Evolutionary conservation across 2,113 vertebrate genomes (phyloP), one percentile per base, ranked within the genome.

Genomic region (Oenanthe oenanthe): DNA sequence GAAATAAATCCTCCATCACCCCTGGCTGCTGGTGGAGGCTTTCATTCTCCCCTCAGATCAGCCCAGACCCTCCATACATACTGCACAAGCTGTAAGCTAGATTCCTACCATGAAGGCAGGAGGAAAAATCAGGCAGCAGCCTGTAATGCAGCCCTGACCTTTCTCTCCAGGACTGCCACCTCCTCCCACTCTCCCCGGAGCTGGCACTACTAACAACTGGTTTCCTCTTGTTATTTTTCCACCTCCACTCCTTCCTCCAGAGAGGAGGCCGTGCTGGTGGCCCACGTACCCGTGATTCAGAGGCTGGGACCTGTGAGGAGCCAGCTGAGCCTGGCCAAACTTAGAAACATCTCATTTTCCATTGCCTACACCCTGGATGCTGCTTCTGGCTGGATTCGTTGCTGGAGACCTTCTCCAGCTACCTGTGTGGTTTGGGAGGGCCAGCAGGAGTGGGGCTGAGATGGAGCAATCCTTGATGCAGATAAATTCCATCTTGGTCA

Each of bases 171-270:
- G 80, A 67, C 89, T 93, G 92, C 86, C 76, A 89, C 95, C 84
- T 96, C 95, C 93, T 94, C 93, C 92, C 72, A 73, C 86, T 91
- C 89, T 89, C 45, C 76, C 83, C 17, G 36, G 86, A 86, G 91
- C 89, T 96, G 96, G 91, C 93, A 91, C 95, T 94, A 91, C 92
- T 92, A 93, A 95, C 72, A 76, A 14, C 84, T 92, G 86, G 84
- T 94, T 96, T 96, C 94, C 91, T 96, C 93, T 90, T 79, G 91
- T 88, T 96, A 88, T 95, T 96, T 88, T 95, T 92, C 93, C 89
- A 95, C 92, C 93, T 95, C 92, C 38, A 6, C 60, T 92, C 32
- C 80, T 96, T 95, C 87, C 76, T 96, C 80, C 89, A 93, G 93
- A 92, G 86, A 67, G 75, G 94, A 96, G 96, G 79, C 93, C 1